Base-by-base conservation (phyloP, 2,113 vertebrate species). In the Pelecanoides urinatrix region DNA sequence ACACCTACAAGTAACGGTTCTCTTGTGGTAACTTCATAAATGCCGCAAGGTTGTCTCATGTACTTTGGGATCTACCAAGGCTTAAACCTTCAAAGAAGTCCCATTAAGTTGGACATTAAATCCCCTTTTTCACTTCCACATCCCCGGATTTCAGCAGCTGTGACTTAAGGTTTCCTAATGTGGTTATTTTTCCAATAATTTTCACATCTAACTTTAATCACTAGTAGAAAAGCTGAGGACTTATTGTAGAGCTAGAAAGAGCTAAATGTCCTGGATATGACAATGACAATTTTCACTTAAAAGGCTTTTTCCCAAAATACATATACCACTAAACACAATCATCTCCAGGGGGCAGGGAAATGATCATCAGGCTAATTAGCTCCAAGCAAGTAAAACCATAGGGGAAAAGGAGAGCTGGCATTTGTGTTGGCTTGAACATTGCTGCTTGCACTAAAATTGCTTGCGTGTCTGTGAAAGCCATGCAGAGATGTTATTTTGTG, bases 311-410 rank as follows among this genome's bases (percentile, higher is more conserved):
- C 85, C 61, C 90, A 13, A 96, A 79, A 90, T 77, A 88, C 62
- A n/a, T 95, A 71, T 92, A 89, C 73, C 44, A 62, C 93, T 90
- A 80, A 93, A 94, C n/a, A 23, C 59, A 58, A 9, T 15, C 67
- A 52, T 96, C 88, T 94, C 90, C 82, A 30, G 88, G 80, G 91
- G 59, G 32, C 56, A 92, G 89, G 73, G 86, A 92, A 93, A 88
- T 83, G 86, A 75, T 86, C 92, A 83, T 95, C 90, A 63, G 72
- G 72, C 79, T 95, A 95, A 90, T 96, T 92, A 96, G 63, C 94
- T 94, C 45, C 86, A 96, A 94, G 90, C 78, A 73, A 90, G 59
- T 0, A 0, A 86, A 97, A 92, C 74, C 86, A 45, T 45, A 34
- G 75, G 82, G 82, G 82, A 77, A 93, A 96, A 95, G 63, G 55